Percentiles rank a stretch among this genome's conserved stretches.
phyloP scores from a whole-genome alignment of 2,113 vertebrate species.

The Lepus timidus region DNA sequence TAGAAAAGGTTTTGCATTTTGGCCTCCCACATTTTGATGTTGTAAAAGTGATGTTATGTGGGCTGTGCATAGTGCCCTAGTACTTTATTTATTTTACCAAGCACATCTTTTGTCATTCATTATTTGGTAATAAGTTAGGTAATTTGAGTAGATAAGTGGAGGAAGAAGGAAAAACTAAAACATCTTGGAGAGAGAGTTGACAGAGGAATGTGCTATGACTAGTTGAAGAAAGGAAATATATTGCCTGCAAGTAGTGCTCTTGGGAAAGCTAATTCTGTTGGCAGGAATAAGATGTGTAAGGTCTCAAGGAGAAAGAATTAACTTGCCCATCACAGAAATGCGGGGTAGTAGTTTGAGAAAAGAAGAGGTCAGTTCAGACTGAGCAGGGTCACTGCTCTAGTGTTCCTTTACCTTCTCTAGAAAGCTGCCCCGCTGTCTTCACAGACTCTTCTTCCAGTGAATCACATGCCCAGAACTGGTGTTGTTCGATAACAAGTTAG shows the following conservation, averaged over 20 bases:
- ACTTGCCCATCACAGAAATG: slow-evolving; percentile 50
- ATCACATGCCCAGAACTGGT: neutral
- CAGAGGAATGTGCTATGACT: slow-evolving; percentile 1
- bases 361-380: neutral
- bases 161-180: slow-evolving; percentile 13
- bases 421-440: neutral
- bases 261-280: slow-evolving; percentile 59
- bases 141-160: slow-evolving; percentile 43
- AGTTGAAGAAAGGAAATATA: slow-evolving; percentile 36
- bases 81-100: slow-evolving; percentile 28
- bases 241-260: slow-evolving; percentile 29
- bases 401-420: neutral
- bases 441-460: neutral
- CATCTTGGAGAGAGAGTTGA: slow-evolving; percentile 49
- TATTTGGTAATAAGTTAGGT: slow-evolving; percentile 46
- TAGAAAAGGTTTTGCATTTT: slow-evolving; percentile 9
- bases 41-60: neutral
- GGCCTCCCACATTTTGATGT: neutral
- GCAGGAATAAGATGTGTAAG: slow-evolving; percentile 49
- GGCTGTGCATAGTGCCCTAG: neutral
- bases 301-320: slow-evolving; percentile 67
- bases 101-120: slow-evolving; percentile 8
- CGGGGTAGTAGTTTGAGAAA: slow-evolving; percentile 13
- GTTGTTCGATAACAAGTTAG: neutral
- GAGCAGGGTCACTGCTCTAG: neutral